phyloP scores from a whole-genome alignment of 2,888 invertebrate genomes.

The Athalia circularis region DNA sequence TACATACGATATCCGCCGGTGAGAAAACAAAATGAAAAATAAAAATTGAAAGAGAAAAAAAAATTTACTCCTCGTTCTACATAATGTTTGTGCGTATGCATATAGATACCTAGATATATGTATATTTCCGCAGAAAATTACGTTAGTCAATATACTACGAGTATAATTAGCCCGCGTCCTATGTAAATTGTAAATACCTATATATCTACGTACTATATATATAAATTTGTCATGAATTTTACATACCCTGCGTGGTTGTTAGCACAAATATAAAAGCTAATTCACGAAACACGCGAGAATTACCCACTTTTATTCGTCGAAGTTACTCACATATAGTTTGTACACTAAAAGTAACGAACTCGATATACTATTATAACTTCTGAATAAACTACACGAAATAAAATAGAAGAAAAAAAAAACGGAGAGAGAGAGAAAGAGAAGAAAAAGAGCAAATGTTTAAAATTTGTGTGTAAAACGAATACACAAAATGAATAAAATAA shows the following conservation, averaged over 20 bases:
- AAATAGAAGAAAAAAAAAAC: constrained; percentile 34
- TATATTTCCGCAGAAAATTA: too few species aligned
- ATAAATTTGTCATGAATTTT: not conserved
- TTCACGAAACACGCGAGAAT: too few species aligned
- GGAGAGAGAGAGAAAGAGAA: constrained; percentile 15
- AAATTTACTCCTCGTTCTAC: not conserved
- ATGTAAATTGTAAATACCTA: too few species aligned
- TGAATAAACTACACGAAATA: constrained; percentile 28
- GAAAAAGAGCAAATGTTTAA: constrained; percentile 21
- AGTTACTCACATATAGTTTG: too few species aligned
- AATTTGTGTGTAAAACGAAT: not conserved
- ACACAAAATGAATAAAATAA: not conserved
- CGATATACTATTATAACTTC: not conserved
- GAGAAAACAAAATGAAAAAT: too few species aligned
- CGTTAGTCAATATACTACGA: too few species aligned
- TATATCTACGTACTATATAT: not conserved
- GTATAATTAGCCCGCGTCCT: too few species aligned
- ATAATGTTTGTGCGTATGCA: too few species aligned
- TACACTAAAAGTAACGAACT: not conserved
- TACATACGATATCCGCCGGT: too few species aligned
- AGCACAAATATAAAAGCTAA: not conserved
- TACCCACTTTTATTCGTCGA: too few species aligned
- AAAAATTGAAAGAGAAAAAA: not conserved
- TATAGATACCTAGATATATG: too few species aligned
- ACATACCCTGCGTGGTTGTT: not conserved